phyloP scores from a whole-genome alignment of 1,140 invertebrate species.

The Sarcophaga bullata region DNA sequence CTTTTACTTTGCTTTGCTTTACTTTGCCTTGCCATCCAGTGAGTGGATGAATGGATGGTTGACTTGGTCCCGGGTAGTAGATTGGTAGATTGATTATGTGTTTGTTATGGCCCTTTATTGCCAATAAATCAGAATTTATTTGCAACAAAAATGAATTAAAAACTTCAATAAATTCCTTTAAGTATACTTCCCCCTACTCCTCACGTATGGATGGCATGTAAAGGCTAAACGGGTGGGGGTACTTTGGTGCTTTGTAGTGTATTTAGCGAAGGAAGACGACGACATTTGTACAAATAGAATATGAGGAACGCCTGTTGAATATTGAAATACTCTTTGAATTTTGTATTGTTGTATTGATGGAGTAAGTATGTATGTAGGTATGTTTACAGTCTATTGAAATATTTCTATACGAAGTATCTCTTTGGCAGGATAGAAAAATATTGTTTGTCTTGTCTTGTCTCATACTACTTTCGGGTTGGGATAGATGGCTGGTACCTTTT shows the following conservation, averaged over 20 bases:
- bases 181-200: conserved; percentile 45
- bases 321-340: conserved; percentile 39
- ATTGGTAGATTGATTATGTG: conserved; percentile 33
- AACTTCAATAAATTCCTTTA: conserved; percentile 65
- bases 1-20: neutral
- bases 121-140: conserved; percentile 66
- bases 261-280: conserved; percentile 35
- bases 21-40: neutral
- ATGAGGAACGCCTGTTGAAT: conserved; percentile 45
- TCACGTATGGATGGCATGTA: neutral
- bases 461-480: too few relatives aligned
- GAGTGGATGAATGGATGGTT: neutral
- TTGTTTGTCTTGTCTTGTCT: too few relatives aligned
- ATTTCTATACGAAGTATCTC: too few relatives aligned
- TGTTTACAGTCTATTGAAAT: neutral
- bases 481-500: too few relatives aligned
- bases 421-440: too few relatives aligned
- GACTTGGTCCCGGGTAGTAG: neutral
- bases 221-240: neutral
- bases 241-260: neutral
- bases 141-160: conserved; percentile 66
- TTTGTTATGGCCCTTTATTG: conserved; percentile 57
- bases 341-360: neutral
- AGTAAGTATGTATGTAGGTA: neutral
- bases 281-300: conserved; percentile 26